phyloP scores from a whole-genome alignment of 2,797 vertebrate genomes.

The Distichodus sexfasciatus region DNA sequence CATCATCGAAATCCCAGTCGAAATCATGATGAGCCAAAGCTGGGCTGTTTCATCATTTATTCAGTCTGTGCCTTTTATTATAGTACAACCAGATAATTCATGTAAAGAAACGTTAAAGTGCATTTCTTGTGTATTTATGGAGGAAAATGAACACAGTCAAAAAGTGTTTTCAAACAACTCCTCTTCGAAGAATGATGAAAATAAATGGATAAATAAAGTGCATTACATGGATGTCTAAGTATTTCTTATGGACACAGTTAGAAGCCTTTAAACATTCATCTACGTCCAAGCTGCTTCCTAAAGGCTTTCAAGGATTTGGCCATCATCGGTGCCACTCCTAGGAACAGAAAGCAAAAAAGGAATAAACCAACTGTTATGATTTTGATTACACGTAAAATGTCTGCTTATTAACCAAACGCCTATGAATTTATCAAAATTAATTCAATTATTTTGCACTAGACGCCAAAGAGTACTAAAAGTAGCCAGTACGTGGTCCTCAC shows the following conservation, averaged over 20 bases:
- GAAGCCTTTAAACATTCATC: constrained; percentile 56
- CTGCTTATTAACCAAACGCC: too few species aligned
- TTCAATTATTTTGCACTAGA: too few species aligned
- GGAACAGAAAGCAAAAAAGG: background rate
- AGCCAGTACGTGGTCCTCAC: background rate
- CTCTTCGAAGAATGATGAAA: background rate
- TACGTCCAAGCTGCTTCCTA: constrained; percentile 74
- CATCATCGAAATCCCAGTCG: background rate
- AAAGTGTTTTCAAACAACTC: background rate
- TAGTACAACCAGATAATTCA: background rate
- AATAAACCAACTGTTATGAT: background rate
- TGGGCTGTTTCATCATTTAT: constrained; percentile 9
- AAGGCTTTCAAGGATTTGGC: constrained; percentile 82
- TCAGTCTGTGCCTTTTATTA: background rate
- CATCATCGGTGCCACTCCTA: constrained; percentile 88
- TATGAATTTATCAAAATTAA: too few species aligned
- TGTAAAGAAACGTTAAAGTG: constrained; percentile 22
- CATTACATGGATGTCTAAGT: background rate
- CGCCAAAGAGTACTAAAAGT: too few species aligned
- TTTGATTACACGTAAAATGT: too few species aligned
- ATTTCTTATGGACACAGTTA: background rate
- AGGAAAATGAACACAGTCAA: background rate
- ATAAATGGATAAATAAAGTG: background rate
- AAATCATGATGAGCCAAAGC: background rate
- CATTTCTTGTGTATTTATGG: background rate